Evolutionary conservation across 2,113 vertebrate species (phyloP).

Genomic region (Oxygymnocypris stewartii): DNA sequence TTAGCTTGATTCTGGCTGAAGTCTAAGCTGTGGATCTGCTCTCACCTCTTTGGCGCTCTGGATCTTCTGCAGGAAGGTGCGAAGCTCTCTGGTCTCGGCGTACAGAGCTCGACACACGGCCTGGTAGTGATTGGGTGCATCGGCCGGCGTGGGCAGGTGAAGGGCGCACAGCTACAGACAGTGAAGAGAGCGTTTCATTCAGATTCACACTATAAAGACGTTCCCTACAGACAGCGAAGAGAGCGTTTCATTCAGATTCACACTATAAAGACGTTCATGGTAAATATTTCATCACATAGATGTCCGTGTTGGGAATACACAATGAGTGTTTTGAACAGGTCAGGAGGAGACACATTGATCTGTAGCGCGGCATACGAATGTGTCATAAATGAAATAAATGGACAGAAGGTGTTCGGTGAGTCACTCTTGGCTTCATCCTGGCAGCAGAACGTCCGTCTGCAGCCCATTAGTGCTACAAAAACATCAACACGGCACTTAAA

Average conservation of each 20-base stretch:
- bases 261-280: not conserved
- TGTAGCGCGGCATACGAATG: not conserved
- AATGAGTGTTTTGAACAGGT: not conserved
- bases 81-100: slow-evolving; percentile 92
- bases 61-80: slow-evolving; percentile 95
- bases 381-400: slow-evolving; percentile 26
- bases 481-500: not conserved
- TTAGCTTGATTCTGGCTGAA: not conserved
- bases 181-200: too few species aligned
- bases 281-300: not conserved
- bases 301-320: not conserved
- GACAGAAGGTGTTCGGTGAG: slow-evolving; percentile 49
- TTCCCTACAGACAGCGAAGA: too few species aligned
- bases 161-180: slow-evolving; percentile 83
- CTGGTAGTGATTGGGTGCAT: slow-evolving; percentile 91
- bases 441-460: slow-evolving; percentile 32
- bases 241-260: not conserved
- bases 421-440: slow-evolving; percentile 44
- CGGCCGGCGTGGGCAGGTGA: slow-evolving; percentile 85
- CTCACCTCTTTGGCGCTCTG: slow-evolving; percentile 95
- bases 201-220: too few species aligned
- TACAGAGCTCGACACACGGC: slow-evolving; percentile 97
- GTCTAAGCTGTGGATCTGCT: not conserved
- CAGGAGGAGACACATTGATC: not conserved
- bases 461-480: slow-evolving; percentile 31